phyloP scores from a whole-genome alignment of 1,140 invertebrate species.

The Teleopsis dalmanni region DNA sequence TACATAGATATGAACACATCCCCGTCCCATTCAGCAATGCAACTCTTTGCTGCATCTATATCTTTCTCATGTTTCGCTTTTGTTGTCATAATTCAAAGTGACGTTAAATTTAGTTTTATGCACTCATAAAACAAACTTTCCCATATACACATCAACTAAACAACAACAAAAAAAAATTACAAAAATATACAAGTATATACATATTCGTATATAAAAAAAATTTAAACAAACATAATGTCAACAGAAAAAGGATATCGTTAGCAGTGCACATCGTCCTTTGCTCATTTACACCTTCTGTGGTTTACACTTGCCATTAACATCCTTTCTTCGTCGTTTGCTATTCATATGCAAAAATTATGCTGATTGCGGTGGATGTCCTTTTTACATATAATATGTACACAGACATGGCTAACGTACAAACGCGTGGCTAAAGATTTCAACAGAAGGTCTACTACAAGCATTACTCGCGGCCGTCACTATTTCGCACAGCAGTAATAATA shows the following conservation, averaged over 20 bases:
- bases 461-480: no score
- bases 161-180: no score
- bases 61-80: constrained; percentile 2
- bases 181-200: no score
- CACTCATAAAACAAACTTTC: not conserved
- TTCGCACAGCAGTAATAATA: no score
- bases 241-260: no score
- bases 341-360: constrained; percentile 37
- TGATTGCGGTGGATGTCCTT: constrained; percentile 10
- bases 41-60: not conserved
- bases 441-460: no score
- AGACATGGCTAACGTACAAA: no score
- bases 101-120: constrained; percentile 42
- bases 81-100: constrained; percentile 36
- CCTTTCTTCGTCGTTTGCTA: constrained; percentile 22
- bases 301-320: not conserved
- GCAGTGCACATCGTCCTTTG: no score
- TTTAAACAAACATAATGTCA: not conserved
- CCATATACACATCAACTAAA: not conserved
- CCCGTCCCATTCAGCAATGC: no score
- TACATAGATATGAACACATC: no score
- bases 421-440: no score
- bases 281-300: not conserved
- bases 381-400: no score
- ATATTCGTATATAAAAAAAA: constrained; percentile 17